A percentile compares a stretch with the other conserved stretches of the same genome.
These are phyloP conservation scores for Drosophila sturtevanti DNA, from an alignment of 1,140 invertebrate genomes.

Conservation along the genomic window DNA sequence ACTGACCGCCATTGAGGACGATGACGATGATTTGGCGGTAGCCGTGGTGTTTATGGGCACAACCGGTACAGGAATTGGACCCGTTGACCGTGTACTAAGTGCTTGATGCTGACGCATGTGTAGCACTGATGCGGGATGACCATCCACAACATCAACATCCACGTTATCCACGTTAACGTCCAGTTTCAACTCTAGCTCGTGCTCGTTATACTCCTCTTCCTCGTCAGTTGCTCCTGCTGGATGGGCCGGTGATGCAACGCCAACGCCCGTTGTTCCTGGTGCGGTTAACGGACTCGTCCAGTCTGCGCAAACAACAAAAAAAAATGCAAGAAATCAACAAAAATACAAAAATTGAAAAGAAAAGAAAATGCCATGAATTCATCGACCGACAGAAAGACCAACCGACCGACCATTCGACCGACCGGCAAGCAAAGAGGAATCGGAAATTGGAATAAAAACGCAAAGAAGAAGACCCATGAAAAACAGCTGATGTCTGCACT, in stretches of 20 bases:
- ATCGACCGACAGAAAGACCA: slow-evolving; percentile 8
- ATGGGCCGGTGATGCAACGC: slow-evolving; percentile 36
- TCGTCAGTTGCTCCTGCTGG: slow-evolving; percentile 35
- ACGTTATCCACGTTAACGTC: slow-evolving; percentile 19
- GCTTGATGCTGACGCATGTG: slow-evolving; percentile 73
- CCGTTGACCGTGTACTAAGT: slow-evolving; percentile 50
- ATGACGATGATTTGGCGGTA: slow-evolving; percentile 40
- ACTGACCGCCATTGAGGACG: slow-evolving; percentile 51
- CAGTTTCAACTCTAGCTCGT: slow-evolving; percentile 10
- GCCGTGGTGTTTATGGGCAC: slow-evolving; percentile 4
- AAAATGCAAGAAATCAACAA: slow-evolving; percentile 17
- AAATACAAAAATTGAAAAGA: neutral
- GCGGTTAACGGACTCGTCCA: slow-evolving; percentile 76
- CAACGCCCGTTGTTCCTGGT: slow-evolving; percentile 26
- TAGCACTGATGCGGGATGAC: slow-evolving; percentile 69
- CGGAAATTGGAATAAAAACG: slow-evolving; percentile 39
- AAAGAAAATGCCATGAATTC: slow-evolving; percentile 3
- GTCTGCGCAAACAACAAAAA: slow-evolving; percentile 48
- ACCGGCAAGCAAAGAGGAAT: slow-evolving; percentile 57
- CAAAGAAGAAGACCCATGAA: slow-evolving; percentile 31
- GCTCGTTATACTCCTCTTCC: slow-evolving; percentile 27
- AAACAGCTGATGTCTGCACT: slow-evolving; percentile 69
- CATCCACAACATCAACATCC: slow-evolving; percentile 73
- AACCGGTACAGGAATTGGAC: slow-evolving; percentile 22
- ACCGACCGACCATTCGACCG: slow-evolving; percentile 34